A percentile compares a stretch with the other conserved stretches of the same genome.
Evolutionary conservation across 2,797 vertebrate species (phyloP).

Genomic region (Simalia tracyae): DNA sequence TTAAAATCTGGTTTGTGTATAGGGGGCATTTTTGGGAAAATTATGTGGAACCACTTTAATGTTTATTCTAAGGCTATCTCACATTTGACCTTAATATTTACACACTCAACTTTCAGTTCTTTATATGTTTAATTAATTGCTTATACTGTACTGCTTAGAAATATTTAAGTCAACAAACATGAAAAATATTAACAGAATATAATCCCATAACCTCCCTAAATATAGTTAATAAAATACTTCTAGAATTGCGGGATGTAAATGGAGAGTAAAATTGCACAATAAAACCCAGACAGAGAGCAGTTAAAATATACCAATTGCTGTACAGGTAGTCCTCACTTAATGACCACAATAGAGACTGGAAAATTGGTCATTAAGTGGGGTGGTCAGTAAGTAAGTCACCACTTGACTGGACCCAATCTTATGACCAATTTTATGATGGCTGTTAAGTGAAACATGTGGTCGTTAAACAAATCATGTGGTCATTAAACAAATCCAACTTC

Average conservation of each 20-base stretch:
- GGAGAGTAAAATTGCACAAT: background rate
- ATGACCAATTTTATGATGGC: too few relatives aligned
- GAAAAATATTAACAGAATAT: background rate
- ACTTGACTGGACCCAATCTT: too few relatives aligned
- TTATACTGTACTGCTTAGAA: too few relatives aligned
- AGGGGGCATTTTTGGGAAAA: background rate
- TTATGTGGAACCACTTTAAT: background rate
- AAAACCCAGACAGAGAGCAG: too few relatives aligned
- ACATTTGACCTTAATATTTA: background rate
- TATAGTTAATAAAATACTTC: background rate
- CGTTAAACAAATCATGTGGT: too few relatives aligned
- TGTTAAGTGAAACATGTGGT: too few relatives aligned
- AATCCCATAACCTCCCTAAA: background rate
- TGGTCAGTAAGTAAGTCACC: too few relatives aligned
- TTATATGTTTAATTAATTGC: background rate
- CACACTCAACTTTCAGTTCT: background rate
- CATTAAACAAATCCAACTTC: too few relatives aligned
- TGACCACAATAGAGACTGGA: too few relatives aligned
- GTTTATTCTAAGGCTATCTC: background rate
- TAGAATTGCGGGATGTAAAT: background rate
- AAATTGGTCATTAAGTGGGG: too few relatives aligned
- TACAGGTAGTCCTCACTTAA: too few relatives aligned
- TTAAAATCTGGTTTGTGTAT: conserved; percentile 27
- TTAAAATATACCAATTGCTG: too few relatives aligned
- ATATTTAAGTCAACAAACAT: background rate